Base-by-base conservation (phyloP, 1,140 invertebrate species). In the Tetranychus cinnabarinus region DNA sequence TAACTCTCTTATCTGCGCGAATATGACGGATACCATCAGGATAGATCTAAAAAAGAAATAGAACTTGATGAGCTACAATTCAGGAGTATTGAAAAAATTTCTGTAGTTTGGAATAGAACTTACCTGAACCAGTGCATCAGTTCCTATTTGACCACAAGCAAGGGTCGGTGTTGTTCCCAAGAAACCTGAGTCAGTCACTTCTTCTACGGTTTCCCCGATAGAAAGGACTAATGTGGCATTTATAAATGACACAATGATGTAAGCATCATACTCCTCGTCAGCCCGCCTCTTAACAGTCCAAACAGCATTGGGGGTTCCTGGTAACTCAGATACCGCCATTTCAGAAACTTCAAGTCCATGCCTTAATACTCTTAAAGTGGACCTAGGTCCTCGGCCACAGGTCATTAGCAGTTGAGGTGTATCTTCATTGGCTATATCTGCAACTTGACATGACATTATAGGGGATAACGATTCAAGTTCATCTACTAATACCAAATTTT, bases 211-310 rank as follows among this genome's bases (percentile, higher is more conserved):
- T 74, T 99, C 96, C 65, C 96, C 96, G 72, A 99, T 99, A 65
- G 90, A 96, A 65, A 99, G 79, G 62, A 99, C 95, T 65, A 99
- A 79, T 36, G 96, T 99, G 62, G 96, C 96, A 76, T 98, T 99
- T 47, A 97, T 86, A 82, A 99, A 99, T 52, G 95, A 98, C 64
- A 99, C 96, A 73, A 99, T 93, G 78, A 99, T 99, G 77, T 98
- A 98, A 52, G 95, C 88, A 82, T 99, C 96, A 80, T 80, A 97
- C 72, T 92, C 86, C 77, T 96, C 91, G 78, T 98, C 95, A 70
- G 85, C 81, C 73, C 89, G 82, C 70, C 85, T 81, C 72, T 96
- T 93, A 1, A 99, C 93, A 42, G 96, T 98, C 96, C 96, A 99
- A 6, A 99, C 96, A 69, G 93, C 93, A 77, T 96, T 98, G 10